These are phyloP conservation scores for Oedothorax gibbosus DNA, from an alignment of 1,140 invertebrate species.

Conservation along the genomic window DNA sequence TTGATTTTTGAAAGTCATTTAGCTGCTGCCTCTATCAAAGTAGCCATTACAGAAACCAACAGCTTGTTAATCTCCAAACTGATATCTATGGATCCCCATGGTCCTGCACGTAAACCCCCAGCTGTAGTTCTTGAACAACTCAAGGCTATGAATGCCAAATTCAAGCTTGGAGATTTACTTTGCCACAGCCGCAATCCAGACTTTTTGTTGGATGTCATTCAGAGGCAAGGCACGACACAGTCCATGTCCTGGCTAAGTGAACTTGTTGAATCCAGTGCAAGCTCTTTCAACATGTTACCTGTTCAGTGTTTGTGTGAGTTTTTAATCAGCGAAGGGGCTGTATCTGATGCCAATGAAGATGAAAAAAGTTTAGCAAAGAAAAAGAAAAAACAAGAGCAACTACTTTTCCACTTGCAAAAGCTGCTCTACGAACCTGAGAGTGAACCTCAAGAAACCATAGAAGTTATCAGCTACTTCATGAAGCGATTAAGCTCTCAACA, in stretches of 20 bases:
- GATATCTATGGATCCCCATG: conserved; percentile 85
- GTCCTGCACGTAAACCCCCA: conserved; percentile 84
- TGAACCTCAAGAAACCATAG: conserved; percentile 73
- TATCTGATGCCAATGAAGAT: conserved; percentile 63
- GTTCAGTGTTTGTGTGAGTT: conserved; percentile 98
- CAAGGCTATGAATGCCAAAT: conserved; percentile 80
- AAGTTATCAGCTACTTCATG: conserved; percentile 93
- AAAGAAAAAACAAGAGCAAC: conserved; percentile 81
- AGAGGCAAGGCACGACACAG: conserved; percentile 83
- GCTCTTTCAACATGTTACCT: conserved; percentile 86
- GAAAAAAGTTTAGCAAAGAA: conserved; percentile 67
- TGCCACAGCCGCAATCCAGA: conserved; percentile 91
- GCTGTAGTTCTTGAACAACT: conserved; percentile 82
- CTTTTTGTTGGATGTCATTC: conserved; percentile 92
- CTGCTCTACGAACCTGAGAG: conserved; percentile 72
- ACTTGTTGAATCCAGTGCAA: conserved; percentile 90
- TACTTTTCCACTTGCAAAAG: conserved; percentile 79
- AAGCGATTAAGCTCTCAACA: conserved; percentile 86
- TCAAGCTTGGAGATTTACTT: conserved; percentile 88
- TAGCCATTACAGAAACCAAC: conserved; percentile 88
- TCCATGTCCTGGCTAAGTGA: conserved; percentile 98
- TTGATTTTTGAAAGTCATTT: conserved; percentile 93
- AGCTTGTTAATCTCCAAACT: conserved; percentile 86
- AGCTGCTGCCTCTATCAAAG: conserved; percentile 86
- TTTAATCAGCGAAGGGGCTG: conserved; percentile 76